A percentile compares a stretch with the other conserved stretches of the same genome.
These are phyloP conservation scores for Bombylius discolor DNA, from an alignment of 2,888 invertebrate genomes.

Conservation along the genomic window DNA sequence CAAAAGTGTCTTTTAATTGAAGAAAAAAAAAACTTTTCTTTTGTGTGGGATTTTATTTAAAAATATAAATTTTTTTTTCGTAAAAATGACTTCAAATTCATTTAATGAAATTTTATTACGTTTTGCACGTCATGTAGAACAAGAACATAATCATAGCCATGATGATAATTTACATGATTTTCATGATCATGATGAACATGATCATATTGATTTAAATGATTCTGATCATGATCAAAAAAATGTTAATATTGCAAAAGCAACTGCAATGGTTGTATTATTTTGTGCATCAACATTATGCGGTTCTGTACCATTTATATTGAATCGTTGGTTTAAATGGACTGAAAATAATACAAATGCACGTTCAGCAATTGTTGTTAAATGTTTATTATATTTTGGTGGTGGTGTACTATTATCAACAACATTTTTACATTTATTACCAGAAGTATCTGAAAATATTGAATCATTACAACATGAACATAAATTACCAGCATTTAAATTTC, in stretches of 20 bases:
- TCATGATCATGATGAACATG: neutral
- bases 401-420: conserved; percentile 71
- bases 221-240: conserved; percentile 30
- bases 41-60: too few species aligned
- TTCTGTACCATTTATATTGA: conserved; percentile 55
- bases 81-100: neutral
- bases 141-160: neutral
- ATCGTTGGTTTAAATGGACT: conserved; percentile 51
- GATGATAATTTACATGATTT: neutral
- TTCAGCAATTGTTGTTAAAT: conserved; percentile 39
- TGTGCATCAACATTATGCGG: conserved; percentile 63
- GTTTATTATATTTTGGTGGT: conserved; percentile 69
- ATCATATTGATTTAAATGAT: conserved; percentile 15
- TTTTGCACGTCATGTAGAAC: neutral
- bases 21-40: too few species aligned
- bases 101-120: neutral
- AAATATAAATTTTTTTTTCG: too few species aligned
- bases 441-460: conserved; percentile 57
- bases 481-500: conserved; percentile 44
- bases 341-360: conserved; percentile 24
- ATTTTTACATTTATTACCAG: conserved; percentile 68
- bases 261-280: conserved; percentile 67
- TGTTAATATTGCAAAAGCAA: conserved; percentile 56
- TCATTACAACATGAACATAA: conserved; percentile 38
- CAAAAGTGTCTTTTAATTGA: too few species aligned